A percentile compares a stretch with the other conserved stretches of the same genome.
Conservation (phyloP, 2,888 invertebrate genomes). For the Anthophora plumipes region DNA sequence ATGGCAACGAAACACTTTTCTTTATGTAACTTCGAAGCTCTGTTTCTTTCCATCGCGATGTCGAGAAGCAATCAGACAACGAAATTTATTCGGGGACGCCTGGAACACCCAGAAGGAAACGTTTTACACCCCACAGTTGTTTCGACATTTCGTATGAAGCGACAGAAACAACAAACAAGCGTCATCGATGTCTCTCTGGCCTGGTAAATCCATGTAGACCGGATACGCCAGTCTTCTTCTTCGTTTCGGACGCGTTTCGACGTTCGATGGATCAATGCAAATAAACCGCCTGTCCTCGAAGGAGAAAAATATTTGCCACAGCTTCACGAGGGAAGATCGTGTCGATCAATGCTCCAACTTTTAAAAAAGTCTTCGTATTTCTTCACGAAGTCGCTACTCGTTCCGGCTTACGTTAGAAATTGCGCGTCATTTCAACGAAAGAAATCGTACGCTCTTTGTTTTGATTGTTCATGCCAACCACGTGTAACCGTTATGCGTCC, state of each 20-base stretch:
- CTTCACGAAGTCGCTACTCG: constrained; percentile 22
- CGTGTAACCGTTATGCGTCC: no score
- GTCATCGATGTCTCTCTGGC: constrained; percentile 70
- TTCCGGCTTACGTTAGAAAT: constrained; percentile 18
- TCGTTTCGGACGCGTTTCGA: constrained; percentile 70
- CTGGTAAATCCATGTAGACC: constrained; percentile 66
- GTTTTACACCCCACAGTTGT: constrained; percentile 61
- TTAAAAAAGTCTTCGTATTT: constrained; percentile 23
- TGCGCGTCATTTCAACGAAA: neutral
- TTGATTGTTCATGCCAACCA: no score
- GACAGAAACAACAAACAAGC: constrained; percentile 76
- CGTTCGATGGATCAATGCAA: constrained; percentile 77
- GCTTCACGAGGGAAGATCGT: constrained; percentile 29
- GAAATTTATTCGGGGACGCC: constrained; percentile 19
- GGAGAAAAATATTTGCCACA: constrained; percentile 71
- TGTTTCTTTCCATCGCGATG: constrained; percentile 3
- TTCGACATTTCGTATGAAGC: constrained; percentile 66
- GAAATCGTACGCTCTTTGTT: no score
- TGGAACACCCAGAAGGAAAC: constrained; percentile 65
- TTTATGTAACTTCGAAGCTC: neutral
- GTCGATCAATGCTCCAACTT: constrained; percentile 54
- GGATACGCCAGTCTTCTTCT: constrained; percentile 74
- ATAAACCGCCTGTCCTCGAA: constrained; percentile 75
- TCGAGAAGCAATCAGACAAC: neutral
- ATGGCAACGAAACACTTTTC: neutral